Conservation (phyloP, 2,797 vertebrate species). For the Protosalanx chinensis region DNA sequence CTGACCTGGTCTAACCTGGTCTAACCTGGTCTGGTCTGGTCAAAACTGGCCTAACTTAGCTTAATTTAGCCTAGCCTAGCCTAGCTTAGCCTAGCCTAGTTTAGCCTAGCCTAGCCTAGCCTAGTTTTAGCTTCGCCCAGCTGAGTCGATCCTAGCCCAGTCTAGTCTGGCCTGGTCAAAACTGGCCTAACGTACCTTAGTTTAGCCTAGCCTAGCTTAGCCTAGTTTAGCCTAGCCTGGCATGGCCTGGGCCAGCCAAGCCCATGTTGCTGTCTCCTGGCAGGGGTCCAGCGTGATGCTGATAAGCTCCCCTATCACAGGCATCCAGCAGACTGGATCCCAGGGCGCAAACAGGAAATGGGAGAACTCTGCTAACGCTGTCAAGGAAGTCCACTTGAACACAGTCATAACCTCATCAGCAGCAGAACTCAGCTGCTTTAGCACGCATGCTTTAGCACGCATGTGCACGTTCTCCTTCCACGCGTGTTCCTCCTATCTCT, state of each 20-base stretch:
- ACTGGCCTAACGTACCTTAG: not conserved
- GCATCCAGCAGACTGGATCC: slow-evolving; percentile 42
- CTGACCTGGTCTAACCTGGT: not conserved
- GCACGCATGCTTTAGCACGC: no score
- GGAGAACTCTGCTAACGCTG: slow-evolving; percentile 50
- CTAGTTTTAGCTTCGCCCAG: not conserved
- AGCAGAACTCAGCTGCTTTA: slow-evolving; percentile 46
- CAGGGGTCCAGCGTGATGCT: slow-evolving; percentile 5
- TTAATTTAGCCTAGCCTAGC: no score
- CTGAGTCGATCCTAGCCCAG: not conserved
- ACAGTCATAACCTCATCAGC: slow-evolving; percentile 49
- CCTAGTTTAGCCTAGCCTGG: not conserved
- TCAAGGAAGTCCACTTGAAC: slow-evolving; percentile 51
- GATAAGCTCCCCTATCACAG: slow-evolving; percentile 49
- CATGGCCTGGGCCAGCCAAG: not conserved
- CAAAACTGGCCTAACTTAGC: no score
- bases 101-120: not conserved
- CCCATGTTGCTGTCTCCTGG: not conserved
- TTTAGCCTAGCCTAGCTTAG: not conserved
- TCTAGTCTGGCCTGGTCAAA: not conserved
- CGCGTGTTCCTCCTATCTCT: slow-evolving; percentile 2
- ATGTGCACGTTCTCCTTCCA: slow-evolving; percentile 7
- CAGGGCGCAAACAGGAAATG: slow-evolving; percentile 66
- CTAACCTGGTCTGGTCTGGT: not conserved
- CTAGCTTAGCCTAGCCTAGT: not conserved